Percentiles rank a stretch among this genome's conserved stretches.
phyloP scores from a whole-genome alignment of 2,797 vertebrate species.

The Champsocephalus gunnari region DNA sequence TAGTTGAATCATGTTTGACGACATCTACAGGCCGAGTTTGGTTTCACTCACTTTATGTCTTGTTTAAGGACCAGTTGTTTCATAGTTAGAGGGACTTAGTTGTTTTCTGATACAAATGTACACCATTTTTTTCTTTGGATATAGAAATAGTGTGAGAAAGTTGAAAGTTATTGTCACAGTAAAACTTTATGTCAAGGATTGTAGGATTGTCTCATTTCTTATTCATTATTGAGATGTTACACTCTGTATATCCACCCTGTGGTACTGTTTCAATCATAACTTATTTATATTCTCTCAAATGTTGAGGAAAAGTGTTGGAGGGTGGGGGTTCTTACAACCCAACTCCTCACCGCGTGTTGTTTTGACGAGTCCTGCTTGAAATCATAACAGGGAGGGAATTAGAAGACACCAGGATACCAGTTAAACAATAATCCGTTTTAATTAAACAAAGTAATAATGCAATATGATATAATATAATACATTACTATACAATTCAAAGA shows the following conservation, averaged over 20 bases:
- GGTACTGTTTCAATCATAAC: not conserved
- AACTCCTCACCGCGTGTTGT: too few species aligned
- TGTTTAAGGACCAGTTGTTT: not conserved
- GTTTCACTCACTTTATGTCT: not conserved
- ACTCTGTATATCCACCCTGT: not conserved
- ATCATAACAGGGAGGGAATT: too few species aligned
- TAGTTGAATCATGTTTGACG: not conserved
- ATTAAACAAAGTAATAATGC: too few species aligned
- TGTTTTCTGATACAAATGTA: not conserved
- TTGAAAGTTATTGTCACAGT: not conserved
- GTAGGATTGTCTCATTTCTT: not conserved
- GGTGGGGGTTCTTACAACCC: too few species aligned
- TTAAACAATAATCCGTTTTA: too few species aligned
- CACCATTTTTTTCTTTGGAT: too few species aligned
- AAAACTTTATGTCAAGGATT: too few species aligned
- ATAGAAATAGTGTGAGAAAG: not conserved
- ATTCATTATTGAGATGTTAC: not conserved
- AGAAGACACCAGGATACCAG: too few species aligned
- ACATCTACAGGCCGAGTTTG: not conserved
- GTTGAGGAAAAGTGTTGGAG: not conserved
- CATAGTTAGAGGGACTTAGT: not conserved
- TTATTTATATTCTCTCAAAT: not conserved
- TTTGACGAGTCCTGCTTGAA: too few species aligned
- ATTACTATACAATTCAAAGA: too few species aligned
- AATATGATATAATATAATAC: too few species aligned